Base-by-base conservation (phyloP, 2,888 invertebrate genomes). In the Druceiella hillmani region DNA sequence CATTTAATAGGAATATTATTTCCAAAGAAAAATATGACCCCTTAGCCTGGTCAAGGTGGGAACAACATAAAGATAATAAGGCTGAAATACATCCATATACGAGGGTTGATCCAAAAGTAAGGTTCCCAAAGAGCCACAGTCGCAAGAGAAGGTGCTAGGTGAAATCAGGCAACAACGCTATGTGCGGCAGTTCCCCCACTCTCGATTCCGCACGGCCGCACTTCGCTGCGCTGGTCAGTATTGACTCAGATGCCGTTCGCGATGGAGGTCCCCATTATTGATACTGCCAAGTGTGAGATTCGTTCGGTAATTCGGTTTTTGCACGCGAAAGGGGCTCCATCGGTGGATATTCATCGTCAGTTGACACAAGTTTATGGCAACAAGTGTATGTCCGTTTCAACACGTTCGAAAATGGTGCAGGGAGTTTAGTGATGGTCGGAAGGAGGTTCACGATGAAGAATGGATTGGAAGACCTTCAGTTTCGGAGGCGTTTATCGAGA, bases 241-340 rank as follows among this genome's bases (percentile, higher is more conserved):
- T 9, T 20, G 22, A 9, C 22, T 20, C 22, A 20, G 22, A 6
- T 7, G 22, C 22, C 22, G n/a, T 20, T 9, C 22, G 22, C 6
- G 22, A 20, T 20, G 22, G 22, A 20, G 22, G 22, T 20, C 6
- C 22, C 22, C 22, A 20, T 20, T 20, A 20, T 20, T 20, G 22
- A 6, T 20, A 6, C 22, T 9, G 22, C 22, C 22, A 20, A 20
- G 22, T 20, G 22, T 9, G 22, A 20, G 22, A 20, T 20, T 20
- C 22, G 22, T 20, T 20, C n/a, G 6, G 22, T 20, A 20, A 20
- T 20, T 20, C 22, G 22, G 6, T 20, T 20, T 20, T 7, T 20
- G n/a, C 22, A 20, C 22, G 6, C 22, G 22, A 20, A 20, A 9
- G 22, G 22, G n/a, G 6, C n/a, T 9, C 22, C 22, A 6, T 9